A percentile compares a stretch with the other conserved stretches of the same genome.
These are phyloP conservation scores for Python bivittatus DNA, from an alignment of 2,113 vertebrate genomes.

Conservation along the genomic window DNA sequence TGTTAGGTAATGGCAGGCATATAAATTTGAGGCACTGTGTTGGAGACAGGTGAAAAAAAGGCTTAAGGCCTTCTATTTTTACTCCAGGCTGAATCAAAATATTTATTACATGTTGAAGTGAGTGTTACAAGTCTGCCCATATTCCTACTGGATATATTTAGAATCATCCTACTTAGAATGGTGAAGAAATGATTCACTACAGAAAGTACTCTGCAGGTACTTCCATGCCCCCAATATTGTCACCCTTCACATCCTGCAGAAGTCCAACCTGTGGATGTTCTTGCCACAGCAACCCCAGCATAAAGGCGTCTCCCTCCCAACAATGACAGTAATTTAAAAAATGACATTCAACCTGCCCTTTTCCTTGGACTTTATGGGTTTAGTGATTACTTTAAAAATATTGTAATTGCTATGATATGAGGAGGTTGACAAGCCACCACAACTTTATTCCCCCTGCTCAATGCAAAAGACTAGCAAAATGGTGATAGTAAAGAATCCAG, in stretches of 20 bases:
- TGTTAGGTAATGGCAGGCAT: background rate
- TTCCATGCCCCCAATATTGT: background rate
- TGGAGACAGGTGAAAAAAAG: background rate
- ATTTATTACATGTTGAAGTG: background rate
- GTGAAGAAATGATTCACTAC: background rate
- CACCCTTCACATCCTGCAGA: background rate
- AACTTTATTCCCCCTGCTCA: background rate
- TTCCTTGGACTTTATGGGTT: background rate
- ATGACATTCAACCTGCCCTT: background rate
- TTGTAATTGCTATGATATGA: background rate
- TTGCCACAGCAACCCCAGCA: no score
- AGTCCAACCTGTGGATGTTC: no score
- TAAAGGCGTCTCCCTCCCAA: no score
- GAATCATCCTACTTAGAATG: background rate
- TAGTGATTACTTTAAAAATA: background rate
- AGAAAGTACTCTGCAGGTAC: background rate
- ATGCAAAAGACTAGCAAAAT: background rate
- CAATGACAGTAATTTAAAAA: background rate
- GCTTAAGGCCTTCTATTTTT: background rate
- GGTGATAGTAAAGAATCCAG: background rate
- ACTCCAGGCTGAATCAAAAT: background rate
- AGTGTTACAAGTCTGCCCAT: background rate
- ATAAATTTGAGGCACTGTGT: background rate
- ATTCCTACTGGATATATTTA: background rate
- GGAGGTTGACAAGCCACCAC: background rate